Conservation (phyloP, 2,113 vertebrate genomes). For the Otolemur garnettii region DNA sequence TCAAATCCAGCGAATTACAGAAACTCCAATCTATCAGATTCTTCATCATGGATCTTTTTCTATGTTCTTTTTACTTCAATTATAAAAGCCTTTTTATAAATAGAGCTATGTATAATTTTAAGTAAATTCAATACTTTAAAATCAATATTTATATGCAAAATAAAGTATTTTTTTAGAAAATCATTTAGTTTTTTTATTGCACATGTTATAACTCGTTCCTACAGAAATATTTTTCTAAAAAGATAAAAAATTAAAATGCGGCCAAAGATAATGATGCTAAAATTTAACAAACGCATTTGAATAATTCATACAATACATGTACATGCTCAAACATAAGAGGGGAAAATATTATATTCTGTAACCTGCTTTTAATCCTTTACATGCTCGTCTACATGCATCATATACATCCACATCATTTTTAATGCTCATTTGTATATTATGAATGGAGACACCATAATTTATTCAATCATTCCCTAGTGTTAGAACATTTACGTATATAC, state of each 20-base stretch:
- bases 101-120: background rate
- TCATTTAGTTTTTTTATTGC: background rate
- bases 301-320: background rate
- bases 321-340: background rate
- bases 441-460: background rate
- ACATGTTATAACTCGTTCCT: background rate
- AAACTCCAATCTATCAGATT: background rate
- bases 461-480: background rate
- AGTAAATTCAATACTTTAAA: background rate
- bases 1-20: slow-evolving; percentile 1
- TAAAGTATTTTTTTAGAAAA: background rate
- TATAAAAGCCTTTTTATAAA: slow-evolving; percentile 41
- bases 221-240: background rate
- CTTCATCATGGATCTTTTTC: background rate
- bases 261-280: background rate
- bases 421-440: background rate
- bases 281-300: background rate
- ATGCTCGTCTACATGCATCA: background rate
- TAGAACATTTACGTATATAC: background rate
- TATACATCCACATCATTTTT: background rate
- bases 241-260: background rate
- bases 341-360: background rate
- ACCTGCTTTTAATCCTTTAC: background rate
- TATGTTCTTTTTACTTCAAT: background rate
- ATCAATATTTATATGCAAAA: slow-evolving; percentile 26